Evolutionary conservation across 2,113 vertebrate genomes (phyloP).

Genomic region (Elaphurus davidianus): DNA sequence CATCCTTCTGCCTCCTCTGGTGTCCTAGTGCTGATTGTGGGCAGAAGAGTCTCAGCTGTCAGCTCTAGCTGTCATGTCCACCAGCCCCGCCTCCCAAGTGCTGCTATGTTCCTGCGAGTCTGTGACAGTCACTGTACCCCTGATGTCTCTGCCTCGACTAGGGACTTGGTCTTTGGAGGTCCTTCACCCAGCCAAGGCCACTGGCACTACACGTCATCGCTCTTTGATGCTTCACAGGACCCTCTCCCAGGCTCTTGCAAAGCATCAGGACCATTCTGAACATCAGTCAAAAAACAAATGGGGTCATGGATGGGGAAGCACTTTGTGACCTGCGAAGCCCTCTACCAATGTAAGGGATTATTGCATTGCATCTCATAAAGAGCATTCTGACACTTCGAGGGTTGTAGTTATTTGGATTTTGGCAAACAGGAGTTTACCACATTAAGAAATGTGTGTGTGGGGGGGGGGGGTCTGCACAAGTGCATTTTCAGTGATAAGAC

Average conservation of each 20-base stretch:
- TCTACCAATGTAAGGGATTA: not conserved
- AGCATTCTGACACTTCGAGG: not conserved
- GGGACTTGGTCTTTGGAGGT: not conserved
- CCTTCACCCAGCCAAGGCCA: not conserved
- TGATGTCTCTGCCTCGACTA: not conserved
- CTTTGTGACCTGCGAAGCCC: constrained; percentile 1
- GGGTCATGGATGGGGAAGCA: not conserved
- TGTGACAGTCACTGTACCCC: not conserved
- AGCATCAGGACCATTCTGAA: not conserved
- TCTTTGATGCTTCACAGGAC: constrained; percentile 5
- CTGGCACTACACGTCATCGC: not conserved
- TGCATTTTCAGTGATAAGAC: not conserved
- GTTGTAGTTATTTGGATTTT: constrained; percentile 29
- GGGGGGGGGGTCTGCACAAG: not conserved
- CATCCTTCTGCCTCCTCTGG: not conserved
- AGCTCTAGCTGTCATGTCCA: not conserved
- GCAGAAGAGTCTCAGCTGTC: not conserved
- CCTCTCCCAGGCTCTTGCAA: not conserved
- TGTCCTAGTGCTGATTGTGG: not conserved
- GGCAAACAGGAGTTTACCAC: not conserved
- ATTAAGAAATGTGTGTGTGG: not conserved
- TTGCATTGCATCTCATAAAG: not conserved
- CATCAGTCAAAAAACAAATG: constrained; percentile 28
- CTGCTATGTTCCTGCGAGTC: not conserved
- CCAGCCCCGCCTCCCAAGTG: not conserved